Conservation (phyloP, 1,140 invertebrate genomes). For the Chionoecetes opilio region DNA sequence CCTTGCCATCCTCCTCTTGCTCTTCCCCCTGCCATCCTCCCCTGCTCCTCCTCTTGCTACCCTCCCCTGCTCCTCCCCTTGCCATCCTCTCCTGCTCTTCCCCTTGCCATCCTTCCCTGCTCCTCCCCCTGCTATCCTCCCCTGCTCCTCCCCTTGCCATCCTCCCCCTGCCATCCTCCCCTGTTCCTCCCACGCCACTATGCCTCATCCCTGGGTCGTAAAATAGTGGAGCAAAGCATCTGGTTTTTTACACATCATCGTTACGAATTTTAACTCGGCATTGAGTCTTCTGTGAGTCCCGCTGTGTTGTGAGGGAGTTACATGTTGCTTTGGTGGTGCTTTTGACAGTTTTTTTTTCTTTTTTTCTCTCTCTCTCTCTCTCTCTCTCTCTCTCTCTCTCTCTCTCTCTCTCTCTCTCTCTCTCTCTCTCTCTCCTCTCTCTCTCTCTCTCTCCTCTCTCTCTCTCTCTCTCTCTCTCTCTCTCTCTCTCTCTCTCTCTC, state of each 20-base stretch:
- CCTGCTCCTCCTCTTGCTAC: no score
- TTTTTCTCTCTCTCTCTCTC: background rate
- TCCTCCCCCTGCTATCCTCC: background rate
- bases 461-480: background rate
- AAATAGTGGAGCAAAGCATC: background rate
- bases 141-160: no score
- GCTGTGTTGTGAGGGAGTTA: no score
- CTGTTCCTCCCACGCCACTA: no score
- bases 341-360: no score
- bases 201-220: background rate
- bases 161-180: background rate
- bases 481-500: background rate
- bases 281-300: no score
- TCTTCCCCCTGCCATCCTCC: background rate
- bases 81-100: background rate
- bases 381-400: background rate
- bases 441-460: background rate
- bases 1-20: background rate
- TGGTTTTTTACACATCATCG: no score
- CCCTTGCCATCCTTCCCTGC: background rate
- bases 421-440: no score
- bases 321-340: no score
- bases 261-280: no score
- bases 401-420: slow-evolving; percentile 30
- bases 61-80: background rate